Conservation (phyloP, 2,797 vertebrate species). For the Thaleichthys pacificus region DNA sequence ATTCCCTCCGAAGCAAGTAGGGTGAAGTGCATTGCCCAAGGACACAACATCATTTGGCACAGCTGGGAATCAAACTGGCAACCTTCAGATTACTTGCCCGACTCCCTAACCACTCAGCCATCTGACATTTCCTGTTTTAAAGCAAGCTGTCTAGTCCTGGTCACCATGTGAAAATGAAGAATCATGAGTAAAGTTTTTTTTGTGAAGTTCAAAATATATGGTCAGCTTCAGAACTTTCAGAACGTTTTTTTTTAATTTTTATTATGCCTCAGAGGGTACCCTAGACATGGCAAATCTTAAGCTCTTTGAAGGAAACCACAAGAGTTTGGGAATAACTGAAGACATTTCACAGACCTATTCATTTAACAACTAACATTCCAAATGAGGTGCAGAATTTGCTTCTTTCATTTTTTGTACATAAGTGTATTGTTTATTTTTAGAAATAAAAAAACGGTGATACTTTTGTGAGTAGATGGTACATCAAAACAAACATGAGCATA, state of each 20-base stretch:
- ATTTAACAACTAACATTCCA: conserved; percentile 33
- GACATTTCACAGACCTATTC: conserved; percentile 21
- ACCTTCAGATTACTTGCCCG: no score
- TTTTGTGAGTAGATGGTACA: conserved; percentile 30
- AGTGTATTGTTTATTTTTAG: conserved; percentile 37
- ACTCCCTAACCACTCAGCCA: no score
- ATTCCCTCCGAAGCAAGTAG: no score
- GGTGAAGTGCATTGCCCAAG: no score
- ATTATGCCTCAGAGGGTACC: conserved; percentile 42
- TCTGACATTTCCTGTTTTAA: conserved; percentile 66
- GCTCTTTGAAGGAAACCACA: background rate
- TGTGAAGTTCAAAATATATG: conserved; percentile 47
- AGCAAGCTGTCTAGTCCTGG: conserved; percentile 63
- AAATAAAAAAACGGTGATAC: conserved; percentile 20
- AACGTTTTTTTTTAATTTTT: conserved; percentile 30
- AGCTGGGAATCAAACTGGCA: no score
- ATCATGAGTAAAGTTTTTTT: conserved; percentile 50
- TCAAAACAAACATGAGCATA: conserved; percentile 31
- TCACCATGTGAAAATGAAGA: conserved; percentile 58
- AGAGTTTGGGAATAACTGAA: conserved; percentile 25
- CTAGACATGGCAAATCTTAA: conserved; percentile 28
- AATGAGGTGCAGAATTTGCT: conserved; percentile 38
- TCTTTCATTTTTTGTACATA: conserved; percentile 37
- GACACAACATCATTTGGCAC: no score
- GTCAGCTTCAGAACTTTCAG: conserved; percentile 42